phyloP scores from a whole-genome alignment of 2,888 invertebrate genomes.

The Magallana nippona region DNA sequence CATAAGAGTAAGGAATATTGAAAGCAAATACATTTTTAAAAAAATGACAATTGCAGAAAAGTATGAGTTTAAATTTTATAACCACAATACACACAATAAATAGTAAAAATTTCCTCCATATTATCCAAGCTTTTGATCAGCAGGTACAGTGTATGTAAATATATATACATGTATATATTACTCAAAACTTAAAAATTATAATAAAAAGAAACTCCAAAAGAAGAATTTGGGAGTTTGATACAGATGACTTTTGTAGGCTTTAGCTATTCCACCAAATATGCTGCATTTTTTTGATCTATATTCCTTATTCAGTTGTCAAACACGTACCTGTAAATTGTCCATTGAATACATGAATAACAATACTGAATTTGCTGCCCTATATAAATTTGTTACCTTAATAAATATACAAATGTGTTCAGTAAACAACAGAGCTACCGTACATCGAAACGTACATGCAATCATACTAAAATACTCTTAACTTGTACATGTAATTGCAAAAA shows the following conservation, averaged over 20 bases:
- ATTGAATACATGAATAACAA: neutral
- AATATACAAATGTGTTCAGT: neutral
- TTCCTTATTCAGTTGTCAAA: neutral
- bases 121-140: neutral
- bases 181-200: no score
- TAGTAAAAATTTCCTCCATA: neutral
- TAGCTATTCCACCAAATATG: neutral
- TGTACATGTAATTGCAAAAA: neutral
- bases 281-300: neutral
- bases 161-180: neutral
- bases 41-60: neutral
- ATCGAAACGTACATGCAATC: no score
- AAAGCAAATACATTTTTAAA: neutral
- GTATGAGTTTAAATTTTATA: neutral
- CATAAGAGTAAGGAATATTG: no score
- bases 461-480: no score
- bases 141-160: neutral
- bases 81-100: neutral
- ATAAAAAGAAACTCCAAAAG: no score
- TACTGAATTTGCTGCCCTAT: slow-evolving; percentile 36
- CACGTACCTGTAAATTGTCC: neutral
- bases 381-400: slow-evolving; percentile 9
- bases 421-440: neutral
- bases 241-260: neutral
- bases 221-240: no score